Evolutionary conservation across 2,113 vertebrate species (phyloP).

Genomic region (Salvator merianae): DNA sequence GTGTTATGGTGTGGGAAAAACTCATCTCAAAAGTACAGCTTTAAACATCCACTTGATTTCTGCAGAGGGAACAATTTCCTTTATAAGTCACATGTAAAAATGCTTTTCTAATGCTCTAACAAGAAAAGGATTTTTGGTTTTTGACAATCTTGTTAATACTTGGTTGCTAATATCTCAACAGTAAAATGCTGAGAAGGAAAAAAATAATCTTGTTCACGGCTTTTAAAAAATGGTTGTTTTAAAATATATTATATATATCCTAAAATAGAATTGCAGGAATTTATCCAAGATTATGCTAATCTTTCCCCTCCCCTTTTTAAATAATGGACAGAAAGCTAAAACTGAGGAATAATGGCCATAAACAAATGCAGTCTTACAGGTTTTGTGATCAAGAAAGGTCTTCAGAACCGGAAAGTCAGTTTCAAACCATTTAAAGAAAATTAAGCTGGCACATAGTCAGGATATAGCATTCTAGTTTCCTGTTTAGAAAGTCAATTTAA

Average conservation of each 20-base stretch:
- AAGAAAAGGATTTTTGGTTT: not conserved
- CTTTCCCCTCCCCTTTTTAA: not conserved
- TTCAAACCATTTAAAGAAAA: not conserved
- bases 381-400: slow-evolving; percentile 49
- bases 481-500: not conserved
- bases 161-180: not conserved
- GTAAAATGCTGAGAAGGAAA: not conserved
- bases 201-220: not conserved
- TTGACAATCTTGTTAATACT: not conserved
- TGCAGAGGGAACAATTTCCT: not conserved
- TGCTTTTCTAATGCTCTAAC: not conserved
- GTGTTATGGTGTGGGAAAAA: not conserved
- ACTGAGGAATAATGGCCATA: slow-evolving; percentile 32
- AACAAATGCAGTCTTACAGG: slow-evolving; percentile 51
- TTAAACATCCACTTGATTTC: not conserved
- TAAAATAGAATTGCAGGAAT: not conserved
- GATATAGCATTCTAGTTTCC: not conserved
- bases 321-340: slow-evolving; percentile 47
- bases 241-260: not conserved
- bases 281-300: slow-evolving; percentile 43
- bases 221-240: not conserved
- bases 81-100: not conserved
- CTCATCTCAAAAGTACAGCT: not conserved
- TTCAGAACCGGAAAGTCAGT: slow-evolving; percentile 16
- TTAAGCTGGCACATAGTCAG: not conserved